Conservation (phyloP, 2,113 vertebrate species). For the Notechis scutatus region DNA sequence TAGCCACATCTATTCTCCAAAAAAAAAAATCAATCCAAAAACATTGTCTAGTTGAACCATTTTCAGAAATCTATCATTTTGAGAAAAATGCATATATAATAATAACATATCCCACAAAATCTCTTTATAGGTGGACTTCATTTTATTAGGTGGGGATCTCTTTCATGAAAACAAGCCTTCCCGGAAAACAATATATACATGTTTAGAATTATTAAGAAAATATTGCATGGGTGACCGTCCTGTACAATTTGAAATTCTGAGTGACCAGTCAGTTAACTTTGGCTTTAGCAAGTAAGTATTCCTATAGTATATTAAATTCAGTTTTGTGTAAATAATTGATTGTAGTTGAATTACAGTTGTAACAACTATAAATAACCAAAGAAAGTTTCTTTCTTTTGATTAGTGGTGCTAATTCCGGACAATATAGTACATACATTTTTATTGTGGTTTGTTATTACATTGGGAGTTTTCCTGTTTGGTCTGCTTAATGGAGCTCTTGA, state of each 20-base stretch:
- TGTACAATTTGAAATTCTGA: constrained; percentile 89
- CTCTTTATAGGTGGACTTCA: constrained; percentile 87
- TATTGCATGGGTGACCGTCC: constrained; percentile 97
- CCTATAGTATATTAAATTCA: not conserved
- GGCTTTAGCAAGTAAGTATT: constrained; percentile 86
- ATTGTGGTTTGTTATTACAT: not conserved
- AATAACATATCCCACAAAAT: constrained; percentile 35
- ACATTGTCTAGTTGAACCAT: not conserved
- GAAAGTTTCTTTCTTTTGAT: not conserved
- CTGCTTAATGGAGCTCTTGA: not conserved
- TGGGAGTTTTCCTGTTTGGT: not conserved
- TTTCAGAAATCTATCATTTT: not conserved
- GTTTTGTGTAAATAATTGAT: not conserved
- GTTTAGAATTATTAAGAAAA: constrained; percentile 82
- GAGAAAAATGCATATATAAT: not conserved
- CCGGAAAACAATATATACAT: constrained; percentile 84
- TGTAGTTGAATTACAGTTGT: not conserved
- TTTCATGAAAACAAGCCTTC: constrained; percentile 98
- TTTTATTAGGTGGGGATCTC: constrained; percentile 94
- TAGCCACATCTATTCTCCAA: not conserved
- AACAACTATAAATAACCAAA: not conserved
- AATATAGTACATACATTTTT: not conserved
- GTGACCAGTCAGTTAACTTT: constrained; percentile 95
- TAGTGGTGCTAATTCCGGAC: not conserved
- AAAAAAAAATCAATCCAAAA: not conserved